These are phyloP conservation scores for Saxidomus purpurata DNA, from an alignment of 1,140 invertebrate genomes.

Conservation along the genomic window DNA sequence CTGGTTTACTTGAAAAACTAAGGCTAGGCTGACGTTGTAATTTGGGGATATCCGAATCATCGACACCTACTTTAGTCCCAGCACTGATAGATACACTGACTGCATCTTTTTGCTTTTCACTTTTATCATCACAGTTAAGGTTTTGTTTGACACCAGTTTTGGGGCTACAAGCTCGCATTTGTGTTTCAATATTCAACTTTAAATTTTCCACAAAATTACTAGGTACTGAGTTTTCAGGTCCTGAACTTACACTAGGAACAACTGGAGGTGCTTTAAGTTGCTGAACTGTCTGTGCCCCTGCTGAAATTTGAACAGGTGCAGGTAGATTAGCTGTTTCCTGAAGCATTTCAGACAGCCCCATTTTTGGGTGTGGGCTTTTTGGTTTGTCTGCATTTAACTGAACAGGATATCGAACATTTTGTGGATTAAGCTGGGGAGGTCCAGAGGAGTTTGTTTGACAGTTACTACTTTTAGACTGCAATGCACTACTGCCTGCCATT, in stretches of 20 bases:
- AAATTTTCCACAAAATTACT: background rate
- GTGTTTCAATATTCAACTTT: conserved; percentile 8
- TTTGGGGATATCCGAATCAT: conserved; percentile 63
- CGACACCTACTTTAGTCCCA: conserved; percentile 3
- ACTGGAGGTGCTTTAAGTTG: background rate
- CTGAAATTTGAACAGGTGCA: background rate
- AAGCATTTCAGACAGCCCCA: conserved; percentile 66
- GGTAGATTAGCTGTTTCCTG: conserved; percentile 57
- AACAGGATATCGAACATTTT: conserved; percentile 12
- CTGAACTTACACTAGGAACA: conserved; percentile 6
- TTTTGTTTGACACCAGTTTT: background rate
- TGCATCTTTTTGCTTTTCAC: conserved; percentile 3
- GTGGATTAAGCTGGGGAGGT: conserved; percentile 1
- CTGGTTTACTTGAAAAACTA: conserved; percentile 12
- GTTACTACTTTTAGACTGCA: background rate
- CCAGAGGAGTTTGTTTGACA: background rate
- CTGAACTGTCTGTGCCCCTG: background rate
- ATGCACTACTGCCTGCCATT: conserved; percentile 44
- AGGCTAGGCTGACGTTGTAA: conserved; percentile 51
- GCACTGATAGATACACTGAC: background rate
- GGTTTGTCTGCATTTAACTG: conserved; percentile 11
- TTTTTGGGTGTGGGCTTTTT: conserved; percentile 33
- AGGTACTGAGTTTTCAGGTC: background rate
- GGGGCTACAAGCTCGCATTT: background rate
- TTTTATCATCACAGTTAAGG: conserved; percentile 38